phyloP scores from a whole-genome alignment of 2,797 vertebrate genomes.

The Corythornis leucogaster region DNA sequence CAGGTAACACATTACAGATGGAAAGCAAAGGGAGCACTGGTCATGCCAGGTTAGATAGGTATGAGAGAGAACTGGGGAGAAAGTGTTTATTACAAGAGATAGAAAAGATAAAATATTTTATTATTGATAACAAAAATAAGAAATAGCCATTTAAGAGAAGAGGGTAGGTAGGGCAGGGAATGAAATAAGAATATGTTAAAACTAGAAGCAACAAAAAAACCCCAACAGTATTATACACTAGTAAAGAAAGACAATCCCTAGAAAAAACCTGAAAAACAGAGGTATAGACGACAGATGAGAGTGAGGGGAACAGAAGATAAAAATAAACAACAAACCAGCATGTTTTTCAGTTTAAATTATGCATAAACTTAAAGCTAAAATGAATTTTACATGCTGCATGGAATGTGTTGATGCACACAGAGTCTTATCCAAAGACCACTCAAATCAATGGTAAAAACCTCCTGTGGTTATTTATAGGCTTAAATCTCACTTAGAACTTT shows the following conservation, averaged over 20 bases:
- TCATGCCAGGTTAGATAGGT: not conserved
- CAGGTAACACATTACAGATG: not conserved
- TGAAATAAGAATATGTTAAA: not conserved
- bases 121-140: not conserved
- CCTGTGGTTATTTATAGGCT: constrained; percentile 34
- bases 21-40: not conserved
- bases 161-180: no score
- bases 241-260: not conserved
- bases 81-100: not conserved
- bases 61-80: not conserved
- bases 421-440: constrained; percentile 37
- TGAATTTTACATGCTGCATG: constrained; percentile 47
- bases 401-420: not conserved
- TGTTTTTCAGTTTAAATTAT: constrained; percentile 48
- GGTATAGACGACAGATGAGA: not conserved
- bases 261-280: not conserved
- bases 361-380: constrained; percentile 47
- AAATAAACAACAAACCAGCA: constrained; percentile 9
- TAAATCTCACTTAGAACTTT: not conserved
- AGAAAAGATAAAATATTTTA: not conserved
- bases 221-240: not conserved
- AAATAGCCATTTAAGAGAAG: not conserved
- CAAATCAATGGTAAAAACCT: constrained; percentile 8
- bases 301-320: constrained; percentile 14
- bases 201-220: not conserved